phyloP scores from a whole-genome alignment of 2,888 invertebrate species.

The Galeopsomyia nigrocyanea region DNA sequence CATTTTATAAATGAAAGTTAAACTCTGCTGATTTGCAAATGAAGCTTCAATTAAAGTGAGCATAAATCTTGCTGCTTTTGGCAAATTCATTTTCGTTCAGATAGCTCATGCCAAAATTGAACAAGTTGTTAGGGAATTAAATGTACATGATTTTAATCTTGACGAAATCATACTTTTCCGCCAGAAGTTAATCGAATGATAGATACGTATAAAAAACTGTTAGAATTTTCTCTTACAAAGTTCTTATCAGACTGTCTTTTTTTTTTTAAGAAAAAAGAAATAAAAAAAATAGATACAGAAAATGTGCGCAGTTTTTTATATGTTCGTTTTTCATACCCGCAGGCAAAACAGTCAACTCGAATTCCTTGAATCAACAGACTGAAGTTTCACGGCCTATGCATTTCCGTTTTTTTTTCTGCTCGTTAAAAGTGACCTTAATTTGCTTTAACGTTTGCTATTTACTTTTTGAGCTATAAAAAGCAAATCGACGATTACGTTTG shows the following conservation, averaged over 20 bases:
- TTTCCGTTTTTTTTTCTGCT: constrained; percentile 22
- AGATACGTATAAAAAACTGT: background rate
- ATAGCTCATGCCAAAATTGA: constrained; percentile 10
- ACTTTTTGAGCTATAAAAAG: no score
- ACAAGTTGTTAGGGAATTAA: constrained; percentile 1
- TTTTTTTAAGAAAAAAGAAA: background rate
- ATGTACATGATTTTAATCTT: background rate
- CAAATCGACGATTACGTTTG: no score
- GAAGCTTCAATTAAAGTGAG: constrained; percentile 16
- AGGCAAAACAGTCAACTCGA: constrained; percentile 16
- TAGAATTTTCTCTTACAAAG: background rate
- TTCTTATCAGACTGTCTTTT: background rate
- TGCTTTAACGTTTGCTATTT: background rate
- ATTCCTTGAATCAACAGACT: constrained; percentile 15
- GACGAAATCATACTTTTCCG: background rate
- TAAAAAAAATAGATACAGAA: constrained; percentile 9
- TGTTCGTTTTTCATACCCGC: constrained; percentile 9
- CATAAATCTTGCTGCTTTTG: constrained; percentile 6
- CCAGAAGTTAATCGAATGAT: background rate
- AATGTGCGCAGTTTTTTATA: background rate
- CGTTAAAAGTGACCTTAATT: constrained; percentile 7
- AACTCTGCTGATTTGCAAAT: constrained; percentile 5
- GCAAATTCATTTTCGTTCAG: constrained; percentile 10
- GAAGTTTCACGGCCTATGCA: constrained; percentile 6
- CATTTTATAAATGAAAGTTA: no score